Conservation (phyloP, 2,113 vertebrate genomes). For the Myrmecophaga tridactyla region DNA sequence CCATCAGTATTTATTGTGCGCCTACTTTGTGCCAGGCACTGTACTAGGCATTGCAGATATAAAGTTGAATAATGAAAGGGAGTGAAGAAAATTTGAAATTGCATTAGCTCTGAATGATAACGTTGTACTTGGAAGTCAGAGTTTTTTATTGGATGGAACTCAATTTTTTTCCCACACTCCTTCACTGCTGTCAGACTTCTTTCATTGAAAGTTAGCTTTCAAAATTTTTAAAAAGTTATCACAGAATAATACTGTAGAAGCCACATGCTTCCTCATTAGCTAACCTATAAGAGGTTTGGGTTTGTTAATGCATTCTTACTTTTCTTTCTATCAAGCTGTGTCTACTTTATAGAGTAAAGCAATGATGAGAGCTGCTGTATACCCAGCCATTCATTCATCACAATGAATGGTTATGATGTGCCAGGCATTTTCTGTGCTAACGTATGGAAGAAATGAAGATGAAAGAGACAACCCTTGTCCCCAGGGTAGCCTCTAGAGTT, state of each 20-base stretch:
- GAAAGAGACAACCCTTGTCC: background rate
- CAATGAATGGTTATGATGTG: background rate
- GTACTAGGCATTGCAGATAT: background rate
- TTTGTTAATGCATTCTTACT: background rate
- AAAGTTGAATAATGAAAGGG: background rate
- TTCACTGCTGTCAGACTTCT: background rate
- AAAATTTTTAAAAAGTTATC: background rate
- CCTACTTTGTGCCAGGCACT: background rate
- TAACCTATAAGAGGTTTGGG: background rate
- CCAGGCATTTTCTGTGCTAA: background rate
- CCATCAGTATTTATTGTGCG: background rate
- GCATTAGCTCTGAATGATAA: background rate
- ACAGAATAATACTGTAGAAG: background rate
- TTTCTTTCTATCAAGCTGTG: background rate
- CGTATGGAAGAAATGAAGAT: background rate
- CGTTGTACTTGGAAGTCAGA: background rate
- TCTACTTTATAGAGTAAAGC: background rate
- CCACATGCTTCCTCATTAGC: background rate
- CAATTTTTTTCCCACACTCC: background rate
- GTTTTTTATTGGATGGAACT: background rate
- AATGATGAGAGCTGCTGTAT: background rate
- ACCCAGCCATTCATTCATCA: background rate
- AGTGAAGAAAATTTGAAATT: constrained; percentile 10
- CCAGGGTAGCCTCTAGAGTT: background rate
- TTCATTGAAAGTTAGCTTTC: background rate